Evolutionary conservation across 2,888 invertebrate genomes (phyloP).

Genomic region (Drosophila rellima): DNA sequence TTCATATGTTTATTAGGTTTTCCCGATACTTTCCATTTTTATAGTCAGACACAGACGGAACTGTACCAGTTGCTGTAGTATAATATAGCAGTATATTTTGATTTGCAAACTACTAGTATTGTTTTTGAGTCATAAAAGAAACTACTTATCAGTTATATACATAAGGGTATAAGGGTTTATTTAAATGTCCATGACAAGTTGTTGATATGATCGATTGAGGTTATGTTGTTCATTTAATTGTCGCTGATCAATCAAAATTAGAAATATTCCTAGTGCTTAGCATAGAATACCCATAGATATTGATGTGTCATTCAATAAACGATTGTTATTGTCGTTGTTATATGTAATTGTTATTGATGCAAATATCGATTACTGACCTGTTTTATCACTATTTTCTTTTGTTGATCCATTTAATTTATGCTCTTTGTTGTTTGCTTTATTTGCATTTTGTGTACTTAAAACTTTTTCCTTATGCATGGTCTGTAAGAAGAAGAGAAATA

Average conservation of each 20-base stretch:
- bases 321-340: not conserved
- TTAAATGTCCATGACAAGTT: slow-evolving; percentile 23
- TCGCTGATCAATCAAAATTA: slow-evolving; percentile 45
- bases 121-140: slow-evolving; percentile 2
- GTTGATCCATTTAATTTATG: slow-evolving; percentile 79
- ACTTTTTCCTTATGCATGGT: slow-evolving; percentile 78
- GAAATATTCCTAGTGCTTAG: slow-evolving; percentile 11
- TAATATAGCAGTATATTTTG: no score
- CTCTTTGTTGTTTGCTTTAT: slow-evolving; percentile 71
- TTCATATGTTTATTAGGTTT: not conserved
- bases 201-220: slow-evolving; percentile 54
- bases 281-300: slow-evolving; percentile 9
- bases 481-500: slow-evolving; percentile 62
- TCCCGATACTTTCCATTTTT: not conserved
- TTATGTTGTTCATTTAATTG: slow-evolving; percentile 34
- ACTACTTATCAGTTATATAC: slow-evolving; percentile 11
- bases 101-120: no score
- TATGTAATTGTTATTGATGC: slow-evolving; percentile 23
- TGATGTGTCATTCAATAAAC: slow-evolving; percentile 21
- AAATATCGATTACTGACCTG: slow-evolving; percentile 70
- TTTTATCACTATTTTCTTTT: slow-evolving; percentile 81
- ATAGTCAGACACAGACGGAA: slow-evolving; percentile 3
- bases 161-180: slow-evolving; percentile 13
- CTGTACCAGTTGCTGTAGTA: slow-evolving; percentile 37
- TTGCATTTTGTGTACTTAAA: slow-evolving; percentile 67